phyloP scores from a whole-genome alignment of 1,140 invertebrate genomes.

The Myzus persicae region DNA sequence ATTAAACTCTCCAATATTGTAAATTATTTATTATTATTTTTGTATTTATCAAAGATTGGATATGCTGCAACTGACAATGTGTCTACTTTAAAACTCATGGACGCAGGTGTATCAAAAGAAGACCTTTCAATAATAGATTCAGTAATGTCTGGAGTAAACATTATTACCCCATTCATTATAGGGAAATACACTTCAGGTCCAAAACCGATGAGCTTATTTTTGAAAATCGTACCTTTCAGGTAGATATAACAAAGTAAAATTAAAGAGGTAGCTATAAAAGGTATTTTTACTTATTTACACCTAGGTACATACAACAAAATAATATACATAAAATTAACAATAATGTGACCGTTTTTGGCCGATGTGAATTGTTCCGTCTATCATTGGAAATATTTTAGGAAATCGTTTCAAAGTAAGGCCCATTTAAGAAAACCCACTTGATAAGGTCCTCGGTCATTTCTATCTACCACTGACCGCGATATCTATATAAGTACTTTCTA shows the following conservation, averaged over 20 bases:
- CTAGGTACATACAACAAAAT: too few species aligned
- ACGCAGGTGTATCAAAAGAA: constrained; percentile 93
- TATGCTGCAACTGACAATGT: constrained; percentile 66
- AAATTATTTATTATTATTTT: neutral
- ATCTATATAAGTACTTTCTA: too few species aligned
- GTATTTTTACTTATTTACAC: neutral
- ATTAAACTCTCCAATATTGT: neutral
- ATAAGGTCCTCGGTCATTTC: too few species aligned
- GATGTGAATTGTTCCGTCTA: too few species aligned
- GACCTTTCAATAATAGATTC: neutral
- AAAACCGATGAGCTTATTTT: neutral
- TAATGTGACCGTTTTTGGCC: too few species aligned
- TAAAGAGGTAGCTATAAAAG: neutral
- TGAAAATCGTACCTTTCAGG: neutral
- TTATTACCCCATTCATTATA: neutral
- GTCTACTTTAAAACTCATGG: constrained; percentile 92
- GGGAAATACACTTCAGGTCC: constrained; percentile 38
- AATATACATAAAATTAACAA: too few species aligned
- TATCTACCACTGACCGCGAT: too few species aligned
- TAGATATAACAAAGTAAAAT: neutral
- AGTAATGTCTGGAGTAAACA: neutral
- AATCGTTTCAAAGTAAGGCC: too few species aligned
- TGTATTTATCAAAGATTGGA: constrained; percentile 22
- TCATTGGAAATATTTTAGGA: too few species aligned
- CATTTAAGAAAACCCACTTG: too few species aligned